A percentile compares a stretch with the other conserved stretches of the same genome.
Evolutionary conservation across 2,888 invertebrate species (phyloP).

Genomic region (Eristalis intricaria): DNA sequence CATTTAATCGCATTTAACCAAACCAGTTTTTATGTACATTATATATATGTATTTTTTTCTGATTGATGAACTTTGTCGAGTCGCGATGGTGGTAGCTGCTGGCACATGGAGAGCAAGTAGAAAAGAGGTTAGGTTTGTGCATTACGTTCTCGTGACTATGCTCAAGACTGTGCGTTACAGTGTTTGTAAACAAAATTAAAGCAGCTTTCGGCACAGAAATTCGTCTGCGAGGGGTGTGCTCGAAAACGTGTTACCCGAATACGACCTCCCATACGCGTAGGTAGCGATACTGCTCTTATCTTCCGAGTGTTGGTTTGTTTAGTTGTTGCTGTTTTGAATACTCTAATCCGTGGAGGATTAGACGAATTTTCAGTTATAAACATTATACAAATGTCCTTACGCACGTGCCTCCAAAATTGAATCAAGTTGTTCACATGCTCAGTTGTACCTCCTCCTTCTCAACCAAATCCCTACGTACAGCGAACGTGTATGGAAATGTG

Average conservation of each 20-base stretch:
- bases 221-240: neutral
- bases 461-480: neutral
- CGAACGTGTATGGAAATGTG: no score
- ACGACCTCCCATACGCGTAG: no score
- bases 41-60: neutral
- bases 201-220: neutral
- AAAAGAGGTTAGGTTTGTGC: slow-evolving; percentile 28
- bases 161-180: slow-evolving; percentile 16
- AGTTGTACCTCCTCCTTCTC: neutral
- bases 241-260: neutral
- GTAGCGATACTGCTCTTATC: neutral
- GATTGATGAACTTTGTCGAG: slow-evolving; percentile 3
- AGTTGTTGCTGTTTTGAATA: slow-evolving; percentile 1
- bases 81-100: neutral
- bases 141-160: neutral
- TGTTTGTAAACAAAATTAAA: slow-evolving; percentile 50
- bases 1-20: slow-evolving; percentile 6
- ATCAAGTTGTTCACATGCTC: no score
- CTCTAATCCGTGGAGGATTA: neutral
- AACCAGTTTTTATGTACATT: slow-evolving; percentile 26
- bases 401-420: no score
- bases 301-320: neutral
- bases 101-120: neutral
- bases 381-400: no score
- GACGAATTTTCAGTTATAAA: no score